phyloP scores from a whole-genome alignment of 1,140 invertebrate species.

The Hyles vespertilio region DNA sequence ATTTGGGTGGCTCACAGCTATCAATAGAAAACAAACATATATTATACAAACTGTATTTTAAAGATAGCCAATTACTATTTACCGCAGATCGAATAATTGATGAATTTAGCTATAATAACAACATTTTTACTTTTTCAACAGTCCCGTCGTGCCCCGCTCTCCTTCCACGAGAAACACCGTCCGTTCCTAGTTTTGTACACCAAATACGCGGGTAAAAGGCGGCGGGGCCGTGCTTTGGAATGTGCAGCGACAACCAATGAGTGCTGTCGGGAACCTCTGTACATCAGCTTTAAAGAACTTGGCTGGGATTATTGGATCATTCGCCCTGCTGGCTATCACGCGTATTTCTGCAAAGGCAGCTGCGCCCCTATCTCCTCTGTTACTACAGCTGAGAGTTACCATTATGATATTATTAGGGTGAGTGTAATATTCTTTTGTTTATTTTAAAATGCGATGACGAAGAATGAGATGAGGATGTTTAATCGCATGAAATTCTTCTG shows the following conservation, averaged over 20 bases:
- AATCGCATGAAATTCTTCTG: too few relatives aligned
- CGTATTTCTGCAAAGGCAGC: constrained; percentile 89
- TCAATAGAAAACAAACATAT: too few relatives aligned
- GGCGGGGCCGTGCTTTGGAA: constrained; percentile 81
- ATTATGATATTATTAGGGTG: constrained; percentile 85
- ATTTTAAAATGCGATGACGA: too few relatives aligned
- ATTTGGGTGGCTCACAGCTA: too few relatives aligned
- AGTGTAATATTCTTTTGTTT: too few relatives aligned
- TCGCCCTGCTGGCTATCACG: constrained; percentile 86
- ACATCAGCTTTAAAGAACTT: constrained; percentile 88
- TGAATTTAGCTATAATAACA: not conserved
- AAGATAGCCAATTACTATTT: too few relatives aligned
- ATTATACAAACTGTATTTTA: too few relatives aligned
- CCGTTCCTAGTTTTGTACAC: constrained; percentile 86
- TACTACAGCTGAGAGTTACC: constrained; percentile 79
- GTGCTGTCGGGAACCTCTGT: constrained; percentile 89
- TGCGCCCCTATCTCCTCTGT: constrained; percentile 83
- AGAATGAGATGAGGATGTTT: too few relatives aligned
- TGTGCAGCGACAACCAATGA: constrained; percentile 82
- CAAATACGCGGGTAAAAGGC: constrained; percentile 75
- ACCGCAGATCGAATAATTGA: too few relatives aligned
- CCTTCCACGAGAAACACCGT: constrained; percentile 79
- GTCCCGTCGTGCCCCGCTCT: constrained; percentile 77
- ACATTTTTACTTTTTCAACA: constrained; percentile 35
- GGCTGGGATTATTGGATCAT: constrained; percentile 94